Percentiles rank a stretch among this genome's conserved stretches.
These are phyloP conservation scores for Meandrina meandrites DNA, from an alignment of 92 coral and sea anemone species.

Conservation along the genomic window DNA sequence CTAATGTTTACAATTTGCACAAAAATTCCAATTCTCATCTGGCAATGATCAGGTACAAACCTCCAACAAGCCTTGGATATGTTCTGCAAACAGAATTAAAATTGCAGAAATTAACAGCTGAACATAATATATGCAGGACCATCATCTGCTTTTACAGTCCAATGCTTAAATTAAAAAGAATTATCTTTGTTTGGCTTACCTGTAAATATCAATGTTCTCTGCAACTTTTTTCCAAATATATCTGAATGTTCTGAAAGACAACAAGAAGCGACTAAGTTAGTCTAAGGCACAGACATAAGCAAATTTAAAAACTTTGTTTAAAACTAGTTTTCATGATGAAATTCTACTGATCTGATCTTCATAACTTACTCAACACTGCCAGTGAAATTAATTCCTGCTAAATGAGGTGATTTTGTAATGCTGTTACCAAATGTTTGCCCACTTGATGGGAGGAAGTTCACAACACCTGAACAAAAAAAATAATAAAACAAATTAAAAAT, in stretches of 20 bases:
- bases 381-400: conserved; percentile 93
- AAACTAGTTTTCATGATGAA: not conserved
- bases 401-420: conserved; percentile 79
- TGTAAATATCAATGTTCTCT: conserved; percentile 82
- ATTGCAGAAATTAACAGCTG: not conserved
- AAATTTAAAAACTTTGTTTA: too few relatives aligned
- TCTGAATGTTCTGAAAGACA: conserved; percentile 80
- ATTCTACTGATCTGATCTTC: not conserved
- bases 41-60: conserved; percentile 47
- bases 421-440: conserved; percentile 88
- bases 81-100: conserved; percentile 61
- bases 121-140: not conserved
- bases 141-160: not conserved
- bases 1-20: not conserved
- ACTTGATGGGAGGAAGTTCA: conserved; percentile 85
- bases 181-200: conserved; percentile 44
- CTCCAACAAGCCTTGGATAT: conserved; percentile 93
- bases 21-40: not conserved
- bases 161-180: not conserved
- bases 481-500: not conserved
- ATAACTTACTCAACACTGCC: conserved; percentile 94
- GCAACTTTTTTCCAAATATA: conserved; percentile 90
- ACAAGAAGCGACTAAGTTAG: not conserved
- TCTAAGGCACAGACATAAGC: too few relatives aligned
- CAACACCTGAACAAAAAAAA: conserved; percentile 62